Base-by-base conservation (phyloP, 2,888 invertebrate species). In the Nezara viridula region DNA sequence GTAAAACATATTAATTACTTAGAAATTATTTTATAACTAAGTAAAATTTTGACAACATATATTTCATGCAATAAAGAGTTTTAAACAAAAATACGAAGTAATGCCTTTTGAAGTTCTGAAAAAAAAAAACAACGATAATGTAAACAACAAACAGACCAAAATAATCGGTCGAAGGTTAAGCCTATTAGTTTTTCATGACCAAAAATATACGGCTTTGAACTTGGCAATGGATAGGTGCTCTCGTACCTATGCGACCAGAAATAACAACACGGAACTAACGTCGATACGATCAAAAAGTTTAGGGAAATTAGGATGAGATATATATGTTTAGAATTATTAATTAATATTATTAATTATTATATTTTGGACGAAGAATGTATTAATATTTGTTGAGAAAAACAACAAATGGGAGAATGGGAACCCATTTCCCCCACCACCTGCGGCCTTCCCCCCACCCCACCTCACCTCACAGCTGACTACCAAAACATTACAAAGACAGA, bases 381-480 rank as follows among this genome's bases (percentile, higher is more conserved):
- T 44, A 44, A 44, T 44, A 44, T 44, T 5, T 44, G 44, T 44
- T 44, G 44, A 44, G n/a, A 44, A 44, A 73, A 66, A 32, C 1
- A 32, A 66, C 1, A 73, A 73, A 73, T 37, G 12, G 5, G 9
- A 32, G 21, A 73, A 73, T 32, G 24, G 19, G 6, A 7, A 19
- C 32, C 19, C 32, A 37, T 27, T 66, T 55, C 73, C 88, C 86
- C 86, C 89, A 88, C 88, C 90, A 90, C 89, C 89, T 86, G 89
- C 37, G 40, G 85, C 90, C 91, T 93, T 89, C 90, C 94, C 94
- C 94, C 94, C 94, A 87, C 90, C 89, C 90, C 91, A 88, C 90
- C 90, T 88, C 91, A 91, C 89, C 91, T 90, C 93, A 94, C 94
- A 93, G 94, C 94, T 93, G 94, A 93, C 94, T 94, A 94, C 93